Base-by-base conservation (phyloP, 35 echinoderm and acorn worm species). In the Hemicentrotus pulcherrimus region DNA sequence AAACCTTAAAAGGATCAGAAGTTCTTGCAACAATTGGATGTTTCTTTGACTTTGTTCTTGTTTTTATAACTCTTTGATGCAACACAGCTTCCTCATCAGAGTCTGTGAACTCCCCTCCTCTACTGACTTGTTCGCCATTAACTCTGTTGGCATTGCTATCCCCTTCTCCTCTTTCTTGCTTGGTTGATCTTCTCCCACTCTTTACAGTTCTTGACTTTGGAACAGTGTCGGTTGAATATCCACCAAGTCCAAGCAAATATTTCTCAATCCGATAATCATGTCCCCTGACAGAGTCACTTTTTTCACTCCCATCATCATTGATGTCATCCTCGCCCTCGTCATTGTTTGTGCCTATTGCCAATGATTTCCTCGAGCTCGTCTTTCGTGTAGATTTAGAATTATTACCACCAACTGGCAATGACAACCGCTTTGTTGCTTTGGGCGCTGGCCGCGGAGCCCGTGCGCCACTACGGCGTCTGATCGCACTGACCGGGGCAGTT, bases 401-500 rank as follows among this genome's bases (percentile, higher is more conserved):
- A 52, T 93, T 93, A 58, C 24, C 48, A 31, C 91, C 91, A 92
- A 58, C 91, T 93, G 91, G 48, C 32, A 59, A 14, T 59, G 52
- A 41, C 35, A 91, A 35, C n/a, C 91, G 91, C 48, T 93, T 93
- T 58, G 91, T 58, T 31, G 32, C 4, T 90, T 90, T 90, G 48
- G 91, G 91, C 91, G 91, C 91, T 93, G 91, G 32, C 91, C 91
- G 47, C 16, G 91, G 9, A 31, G 31, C 30, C 46, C 91, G 91
- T 47, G 47, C 91, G 1, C 47, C 91, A 47, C 32, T 90, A 46
- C 91, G 91, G 48, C 91, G 91, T 93, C 91, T 93, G 47, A 47
- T 47, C 22, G 91, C 15, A 93, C 16, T 93, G 91, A 47, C 91
- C 91, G 91, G 91, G 91, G 91, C 91, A 93, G 91, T 93, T 93